phyloP scores from a whole-genome alignment of 1,140 invertebrate genomes.

The Melitaea cinxia region DNA sequence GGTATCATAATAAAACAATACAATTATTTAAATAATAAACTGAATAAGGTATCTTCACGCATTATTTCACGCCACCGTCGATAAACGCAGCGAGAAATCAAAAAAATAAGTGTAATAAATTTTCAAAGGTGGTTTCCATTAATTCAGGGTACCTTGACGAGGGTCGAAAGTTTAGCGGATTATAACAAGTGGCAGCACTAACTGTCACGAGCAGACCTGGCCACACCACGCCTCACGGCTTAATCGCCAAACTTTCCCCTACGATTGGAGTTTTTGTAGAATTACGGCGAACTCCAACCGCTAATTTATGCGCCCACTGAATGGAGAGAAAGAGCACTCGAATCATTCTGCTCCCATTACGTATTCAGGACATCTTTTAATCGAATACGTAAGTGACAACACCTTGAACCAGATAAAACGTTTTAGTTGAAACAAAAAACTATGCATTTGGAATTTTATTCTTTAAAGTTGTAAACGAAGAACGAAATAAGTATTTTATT shows the following conservation, averaged over 20 bases:
- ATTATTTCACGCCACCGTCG: slow-evolving; percentile 1
- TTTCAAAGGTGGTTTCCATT: slow-evolving; percentile 53
- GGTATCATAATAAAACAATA: neutral
- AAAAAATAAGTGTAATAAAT: slow-evolving; percentile 29
- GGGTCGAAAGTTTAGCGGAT: slow-evolving; percentile 77
- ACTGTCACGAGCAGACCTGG: slow-evolving; percentile 77
- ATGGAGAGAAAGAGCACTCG: slow-evolving; percentile 59
- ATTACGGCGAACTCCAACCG: slow-evolving; percentile 61
- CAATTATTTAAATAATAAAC: neutral
- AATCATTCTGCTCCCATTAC: slow-evolving; percentile 63
- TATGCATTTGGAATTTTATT: neutral
- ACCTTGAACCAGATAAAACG: slow-evolving; percentile 20
- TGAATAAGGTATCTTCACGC: neutral
- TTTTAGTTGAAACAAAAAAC: slow-evolving; percentile 11
- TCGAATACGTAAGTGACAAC: slow-evolving; percentile 47
- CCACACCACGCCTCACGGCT: slow-evolving; percentile 72
- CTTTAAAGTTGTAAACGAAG: too few species aligned
- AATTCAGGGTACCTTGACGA: slow-evolving; percentile 74
- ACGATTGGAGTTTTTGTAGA: slow-evolving; percentile 78
- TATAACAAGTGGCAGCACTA: slow-evolving; percentile 79
- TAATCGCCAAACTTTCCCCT: slow-evolving; percentile 78
- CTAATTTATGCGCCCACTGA: slow-evolving; percentile 76
- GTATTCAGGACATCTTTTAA: slow-evolving; percentile 75
- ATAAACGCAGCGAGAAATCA: slow-evolving; percentile 18
- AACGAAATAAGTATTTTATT: too few species aligned